A percentile compares a stretch with the other conserved stretches of the same genome.
phyloP scores from a whole-genome alignment of 2,888 invertebrate species.

The Exocentrus adspersus region DNA sequence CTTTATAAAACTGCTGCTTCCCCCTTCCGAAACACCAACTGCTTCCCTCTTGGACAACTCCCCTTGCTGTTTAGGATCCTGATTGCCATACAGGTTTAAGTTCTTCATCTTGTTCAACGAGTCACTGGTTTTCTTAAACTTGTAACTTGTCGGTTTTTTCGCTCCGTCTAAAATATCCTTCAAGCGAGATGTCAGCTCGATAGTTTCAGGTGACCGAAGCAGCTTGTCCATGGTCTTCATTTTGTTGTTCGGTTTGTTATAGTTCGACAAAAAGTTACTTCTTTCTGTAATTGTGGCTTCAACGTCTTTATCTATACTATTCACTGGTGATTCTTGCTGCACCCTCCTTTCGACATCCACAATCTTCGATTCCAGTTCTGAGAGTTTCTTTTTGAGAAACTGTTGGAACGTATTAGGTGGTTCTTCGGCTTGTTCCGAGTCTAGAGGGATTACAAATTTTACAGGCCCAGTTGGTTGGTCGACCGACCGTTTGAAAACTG shows the following conservation, averaged over 20 bases:
- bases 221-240: not conserved
- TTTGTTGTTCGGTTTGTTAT: not conserved
- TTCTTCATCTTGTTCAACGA: slow-evolving; percentile 46
- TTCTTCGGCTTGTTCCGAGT: not conserved
- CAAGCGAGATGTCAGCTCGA: slow-evolving; percentile 12
- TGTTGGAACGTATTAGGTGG: slow-evolving; percentile 12
- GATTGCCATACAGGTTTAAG: slow-evolving; percentile 44
- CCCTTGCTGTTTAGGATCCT: slow-evolving; percentile 41
- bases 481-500: not conserved
- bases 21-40: slow-evolving; percentile 35
- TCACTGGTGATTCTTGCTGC: slow-evolving; percentile 2
- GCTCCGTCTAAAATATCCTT: slow-evolving; percentile 27
- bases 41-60: slow-evolving; percentile 45
- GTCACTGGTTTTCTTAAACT: slow-evolving; percentile 41
- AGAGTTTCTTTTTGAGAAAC: slow-evolving; percentile 15
- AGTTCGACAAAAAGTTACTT: too few species aligned
- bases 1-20: slow-evolving; percentile 42
- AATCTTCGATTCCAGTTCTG: slow-evolving; percentile 12
- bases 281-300: not conserved
- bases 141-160: slow-evolving; percentile 26
- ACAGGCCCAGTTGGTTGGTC: too few species aligned
- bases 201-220: not conserved
- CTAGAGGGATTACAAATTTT: not conserved
- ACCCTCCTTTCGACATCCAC: slow-evolving; percentile 9
- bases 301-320: not conserved